Base-by-base conservation (phyloP, 2,888 invertebrate species). In the Slavum lentiscoides region DNA sequence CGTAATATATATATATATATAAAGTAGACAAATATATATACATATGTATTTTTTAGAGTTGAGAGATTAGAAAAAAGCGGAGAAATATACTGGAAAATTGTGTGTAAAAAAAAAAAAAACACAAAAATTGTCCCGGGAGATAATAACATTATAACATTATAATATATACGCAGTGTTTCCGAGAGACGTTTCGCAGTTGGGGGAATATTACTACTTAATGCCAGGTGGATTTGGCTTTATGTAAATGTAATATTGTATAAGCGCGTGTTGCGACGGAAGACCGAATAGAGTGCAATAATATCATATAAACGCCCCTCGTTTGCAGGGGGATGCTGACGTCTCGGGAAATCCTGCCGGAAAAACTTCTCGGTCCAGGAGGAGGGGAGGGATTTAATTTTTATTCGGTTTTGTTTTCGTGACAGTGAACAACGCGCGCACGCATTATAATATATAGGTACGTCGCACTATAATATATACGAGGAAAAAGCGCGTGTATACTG, bases 161-260 rank as follows among this genome's bases (percentile, higher is more conserved):
- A n/a, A n/a, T n/a, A n/a, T n/a, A n/a, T n/a, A n/a, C n/a, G n/a
- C n/a, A n/a, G 30, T 30, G 30, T 30, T 2, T 30, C 30, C 30
- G 30, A 30, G 30, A 30, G 30, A 75, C 58, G 58, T 75, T 68
- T 43, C 39, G 55, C 55, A 39, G 64, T 80, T 55, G 49, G 80
- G 13, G 62, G 55, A 70, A 80, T 80, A 30, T 30, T 30, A 30
- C 30, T 70, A 72, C 62, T 62, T 80, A 72, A 72, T 43, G 80
- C 62, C 80, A 72, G 70, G 70, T 80, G 80, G 80, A 80, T 80
- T 80, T 80, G 70, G 64, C 80, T 80, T 80, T 80, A 72, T 80
- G 80, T 80, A 80, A 80, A 80, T 17, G 6, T 19, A 8, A 19
- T 19, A 19, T 80, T 69, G 43, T 61, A 61, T 19, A 30, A 49